A percentile compares a stretch with the other conserved stretches of the same genome.
phyloP scores from a whole-genome alignment of 2,113 vertebrate genomes.

The Cervus canadensis region DNA sequence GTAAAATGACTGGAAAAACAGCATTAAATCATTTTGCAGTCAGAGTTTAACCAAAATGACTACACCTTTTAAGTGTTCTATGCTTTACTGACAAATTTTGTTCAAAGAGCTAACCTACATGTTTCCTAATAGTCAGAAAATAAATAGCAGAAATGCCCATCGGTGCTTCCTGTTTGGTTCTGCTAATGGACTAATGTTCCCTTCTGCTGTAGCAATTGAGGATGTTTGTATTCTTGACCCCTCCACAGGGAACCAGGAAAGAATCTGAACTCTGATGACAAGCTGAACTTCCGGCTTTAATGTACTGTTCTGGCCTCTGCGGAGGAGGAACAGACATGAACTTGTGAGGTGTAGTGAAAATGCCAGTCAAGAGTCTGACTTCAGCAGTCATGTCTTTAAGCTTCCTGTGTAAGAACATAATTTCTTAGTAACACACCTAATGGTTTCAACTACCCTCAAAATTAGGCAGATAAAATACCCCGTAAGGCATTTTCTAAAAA shows the following conservation, averaged over 20 bases:
- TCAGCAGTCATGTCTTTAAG: background rate
- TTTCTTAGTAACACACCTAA: background rate
- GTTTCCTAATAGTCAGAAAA: slow-evolving; percentile 25
- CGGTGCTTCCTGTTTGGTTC: background rate
- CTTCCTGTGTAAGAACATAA: background rate
- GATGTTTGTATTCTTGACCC: slow-evolving; percentile 42
- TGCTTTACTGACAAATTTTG: background rate
- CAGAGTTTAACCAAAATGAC: slow-evolving; percentile 27
- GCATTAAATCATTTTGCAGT: background rate
- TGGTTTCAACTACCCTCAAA: background rate
- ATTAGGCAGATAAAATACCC: background rate
- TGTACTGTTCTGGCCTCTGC: slow-evolving; percentile 2
- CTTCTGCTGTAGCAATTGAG: slow-evolving; percentile 19
- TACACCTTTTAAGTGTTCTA: background rate
- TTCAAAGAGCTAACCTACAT: background rate
- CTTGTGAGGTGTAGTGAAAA: background rate
- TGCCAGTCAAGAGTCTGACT: background rate
- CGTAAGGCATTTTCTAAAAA: slow-evolving; percentile 19
- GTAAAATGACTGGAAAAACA: background rate
- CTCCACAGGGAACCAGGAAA: slow-evolving; percentile 40
- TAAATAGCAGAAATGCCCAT: background rate
- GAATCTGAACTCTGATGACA: slow-evolving; percentile 39
- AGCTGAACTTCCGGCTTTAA: slow-evolving; percentile 50
- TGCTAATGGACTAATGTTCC: background rate
- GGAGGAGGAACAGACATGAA: slow-evolving; percentile 12